A percentile compares a stretch with the other conserved stretches of the same genome.
Evolutionary conservation across 2,888 invertebrate genomes (phyloP).

Genomic region (Acrocyrtus sp.): DNA sequence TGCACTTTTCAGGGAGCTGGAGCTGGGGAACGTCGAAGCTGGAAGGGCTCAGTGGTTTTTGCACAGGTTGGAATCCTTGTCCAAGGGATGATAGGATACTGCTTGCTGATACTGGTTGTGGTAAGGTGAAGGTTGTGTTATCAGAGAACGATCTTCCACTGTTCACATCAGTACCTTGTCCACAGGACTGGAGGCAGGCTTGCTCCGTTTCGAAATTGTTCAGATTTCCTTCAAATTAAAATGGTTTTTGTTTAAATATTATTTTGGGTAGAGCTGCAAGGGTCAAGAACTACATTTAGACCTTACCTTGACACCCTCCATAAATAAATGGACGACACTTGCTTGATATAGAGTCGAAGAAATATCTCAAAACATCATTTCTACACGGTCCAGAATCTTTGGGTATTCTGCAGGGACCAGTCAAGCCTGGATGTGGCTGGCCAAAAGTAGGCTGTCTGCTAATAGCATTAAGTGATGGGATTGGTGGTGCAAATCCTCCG

Average conservation of each 20-base stretch:
- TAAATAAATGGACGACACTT: conserved; percentile 62
- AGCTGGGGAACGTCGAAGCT: conserved; percentile 17
- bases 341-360: conserved; percentile 51
- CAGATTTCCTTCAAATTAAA: conserved; percentile 52
- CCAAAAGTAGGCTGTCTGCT: conserved; percentile 24
- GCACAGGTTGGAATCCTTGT: not conserved
- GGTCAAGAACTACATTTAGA: no score
- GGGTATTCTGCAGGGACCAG: conserved; percentile 54
- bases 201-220: conserved; percentile 60
- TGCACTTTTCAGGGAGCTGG: conserved; percentile 57
- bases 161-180: not conserved
- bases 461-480: conserved; percentile 8
- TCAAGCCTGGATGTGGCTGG: conserved; percentile 59
- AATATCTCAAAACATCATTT: conserved; percentile 60
- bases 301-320: conserved; percentile 60
- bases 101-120: conserved; percentile 25
- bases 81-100: conserved; percentile 24
- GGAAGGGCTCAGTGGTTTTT: conserved; percentile 12
- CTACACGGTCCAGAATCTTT: conserved; percentile 61
- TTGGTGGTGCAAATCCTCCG: conserved; percentile 12
- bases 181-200: conserved; percentile 50
- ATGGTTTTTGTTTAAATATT: no score
- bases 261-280: no score
- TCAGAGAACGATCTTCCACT: not conserved
- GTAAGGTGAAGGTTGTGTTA: conserved; percentile 4